Conservation (phyloP, 2,888 invertebrate genomes). For the Athalia cordata region DNA sequence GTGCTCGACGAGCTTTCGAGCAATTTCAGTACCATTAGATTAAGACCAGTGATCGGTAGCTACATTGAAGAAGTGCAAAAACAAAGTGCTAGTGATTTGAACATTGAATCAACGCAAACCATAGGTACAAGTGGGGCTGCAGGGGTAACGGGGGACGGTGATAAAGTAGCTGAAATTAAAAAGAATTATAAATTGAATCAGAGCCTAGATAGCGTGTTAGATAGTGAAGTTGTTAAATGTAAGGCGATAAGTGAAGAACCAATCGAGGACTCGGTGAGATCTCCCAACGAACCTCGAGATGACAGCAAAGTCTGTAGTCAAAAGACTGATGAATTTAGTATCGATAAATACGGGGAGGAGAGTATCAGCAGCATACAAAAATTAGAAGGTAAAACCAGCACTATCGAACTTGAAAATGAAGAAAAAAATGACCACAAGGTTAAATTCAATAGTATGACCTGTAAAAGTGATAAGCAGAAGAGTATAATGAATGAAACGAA, state of each 20-base stretch:
- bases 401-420: neutral
- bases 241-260: slow-evolving; percentile 37
- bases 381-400: neutral
- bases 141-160: slow-evolving; percentile 50
- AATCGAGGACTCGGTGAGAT: slow-evolving; percentile 34
- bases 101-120: slow-evolving; percentile 31
- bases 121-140: slow-evolving; percentile 37
- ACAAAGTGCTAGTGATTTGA: slow-evolving; percentile 39
- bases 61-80: slow-evolving; percentile 7
- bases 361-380: neutral
- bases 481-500: neutral
- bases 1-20: slow-evolving; percentile 67
- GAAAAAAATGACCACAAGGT: neutral
- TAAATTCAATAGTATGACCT: neutral
- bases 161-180: neutral
- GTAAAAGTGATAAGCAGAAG: neutral
- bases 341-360: slow-evolving; percentile 11
- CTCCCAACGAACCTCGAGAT: slow-evolving; percentile 34
- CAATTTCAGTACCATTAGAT: slow-evolving; percentile 66
- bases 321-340: slow-evolving; percentile 53
- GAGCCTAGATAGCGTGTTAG: slow-evolving; percentile 42
- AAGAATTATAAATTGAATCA: slow-evolving; percentile 10
- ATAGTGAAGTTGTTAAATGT: slow-evolving; percentile 43
- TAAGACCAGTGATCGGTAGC: slow-evolving; percentile 57
- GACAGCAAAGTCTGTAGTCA: slow-evolving; percentile 48